phyloP scores from a whole-genome alignment of 2,888 invertebrate genomes.

The Heteromurus nitidus region DNA sequence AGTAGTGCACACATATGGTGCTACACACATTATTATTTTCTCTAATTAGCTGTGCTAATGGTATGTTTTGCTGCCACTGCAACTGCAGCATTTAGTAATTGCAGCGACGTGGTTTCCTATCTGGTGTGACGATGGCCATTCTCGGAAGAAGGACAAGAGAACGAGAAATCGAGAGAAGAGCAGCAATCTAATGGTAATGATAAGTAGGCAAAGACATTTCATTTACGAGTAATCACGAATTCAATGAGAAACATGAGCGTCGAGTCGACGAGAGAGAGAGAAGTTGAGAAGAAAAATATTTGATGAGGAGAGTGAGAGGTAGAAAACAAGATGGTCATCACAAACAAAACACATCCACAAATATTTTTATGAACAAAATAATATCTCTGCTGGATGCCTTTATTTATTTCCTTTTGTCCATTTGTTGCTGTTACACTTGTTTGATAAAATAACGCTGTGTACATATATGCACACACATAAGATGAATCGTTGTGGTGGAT shows the following conservation, averaged over 20 bases:
- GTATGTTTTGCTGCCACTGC: too few species aligned
- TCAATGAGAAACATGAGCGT: conserved; percentile 69
- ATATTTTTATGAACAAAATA: conserved; percentile 50
- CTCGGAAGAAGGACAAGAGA: neutral
- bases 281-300: conserved; percentile 32
- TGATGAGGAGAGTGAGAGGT: neutral
- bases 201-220: conserved; percentile 67
- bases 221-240: conserved; percentile 70
- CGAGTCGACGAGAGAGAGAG: conserved; percentile 42
- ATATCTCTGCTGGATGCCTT: conserved; percentile 61
- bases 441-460: conserved; percentile 42
- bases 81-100: too few species aligned
- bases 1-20: too few species aligned
- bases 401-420: conserved; percentile 48
- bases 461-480: conserved; percentile 10
- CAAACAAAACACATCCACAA: neutral
- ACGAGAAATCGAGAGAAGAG: conserved; percentile 27
- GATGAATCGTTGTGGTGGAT: too few species aligned
- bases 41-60: neutral
- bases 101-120: too few species aligned
- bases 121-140: conserved; percentile 12
- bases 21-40: conserved; percentile 16
- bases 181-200: too few species aligned
- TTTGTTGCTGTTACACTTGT: conserved; percentile 36
- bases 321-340: neutral